Evolutionary conservation across 2,888 invertebrate genomes (phyloP).

Genomic region (Allacma fusca): DNA sequence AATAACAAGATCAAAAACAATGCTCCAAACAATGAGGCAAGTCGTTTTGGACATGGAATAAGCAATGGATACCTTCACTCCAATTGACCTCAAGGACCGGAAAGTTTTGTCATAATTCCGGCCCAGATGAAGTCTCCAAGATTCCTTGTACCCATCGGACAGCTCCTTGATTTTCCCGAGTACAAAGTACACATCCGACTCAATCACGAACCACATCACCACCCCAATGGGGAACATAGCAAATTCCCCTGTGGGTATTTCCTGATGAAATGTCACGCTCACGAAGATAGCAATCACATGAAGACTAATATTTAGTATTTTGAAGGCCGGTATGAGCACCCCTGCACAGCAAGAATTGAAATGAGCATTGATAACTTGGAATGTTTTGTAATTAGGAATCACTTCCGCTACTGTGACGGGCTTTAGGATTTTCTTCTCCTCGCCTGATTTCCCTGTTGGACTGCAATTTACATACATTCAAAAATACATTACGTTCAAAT

Average conservation of each 20-base stretch:
- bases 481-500: too few species aligned
- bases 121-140: not conserved
- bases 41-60: not conserved
- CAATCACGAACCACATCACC: slow-evolving; percentile 20
- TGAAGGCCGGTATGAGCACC: slow-evolving; percentile 28
- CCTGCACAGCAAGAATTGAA: slow-evolving; percentile 18
- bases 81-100: not conserved
- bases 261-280: slow-evolving; percentile 20
- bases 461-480: too few species aligned
- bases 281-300: slow-evolving; percentile 31
- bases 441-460: not conserved
- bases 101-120: not conserved
- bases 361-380: slow-evolving; percentile 27
- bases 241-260: slow-evolving; percentile 29
- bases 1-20: slow-evolving; percentile 5
- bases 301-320: slow-evolving; percentile 14
- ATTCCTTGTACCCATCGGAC: not conserved
- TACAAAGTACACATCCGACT: slow-evolving; percentile 23
- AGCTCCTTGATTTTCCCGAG: slow-evolving; percentile 12
- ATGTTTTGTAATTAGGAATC: slow-evolving; percentile 22
- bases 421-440: not conserved
- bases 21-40: not conserved
- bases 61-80: slow-evolving; percentile 9
- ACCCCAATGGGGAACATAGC: slow-evolving; percentile 33
- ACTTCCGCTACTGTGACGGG: not conserved